These are phyloP conservation scores for Actinia tenebrosa DNA, from an alignment of 64 coral and sea anemone genomes.

Conservation along the genomic window DNA sequence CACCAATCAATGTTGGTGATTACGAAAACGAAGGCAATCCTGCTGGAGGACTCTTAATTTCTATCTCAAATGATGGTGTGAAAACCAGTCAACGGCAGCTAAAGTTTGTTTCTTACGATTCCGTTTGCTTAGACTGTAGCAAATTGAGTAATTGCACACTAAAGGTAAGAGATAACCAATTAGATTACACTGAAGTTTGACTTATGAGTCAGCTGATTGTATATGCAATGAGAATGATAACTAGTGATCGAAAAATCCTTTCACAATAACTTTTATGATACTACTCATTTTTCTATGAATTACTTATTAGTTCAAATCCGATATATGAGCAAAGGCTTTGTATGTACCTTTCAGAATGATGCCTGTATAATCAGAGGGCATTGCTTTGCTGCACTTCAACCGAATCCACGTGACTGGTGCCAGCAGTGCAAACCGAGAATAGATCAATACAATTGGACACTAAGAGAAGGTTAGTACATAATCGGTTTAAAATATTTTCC, in stretches of 20 bases:
- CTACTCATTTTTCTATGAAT: too few relatives aligned
- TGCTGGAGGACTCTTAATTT: too few relatives aligned
- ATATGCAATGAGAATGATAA: too few relatives aligned
- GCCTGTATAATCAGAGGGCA: conserved; percentile 31
- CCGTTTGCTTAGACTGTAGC: conserved; percentile 33
- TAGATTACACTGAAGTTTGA: too few relatives aligned
- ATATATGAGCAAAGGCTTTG: too few relatives aligned
- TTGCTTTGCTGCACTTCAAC: conserved; percentile 25
- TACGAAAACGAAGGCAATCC: conserved; percentile 20
- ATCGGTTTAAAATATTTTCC: too few relatives aligned
- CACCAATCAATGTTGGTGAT: conserved; percentile 13
- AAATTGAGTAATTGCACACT: conserved; percentile 13
- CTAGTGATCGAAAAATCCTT: too few relatives aligned
- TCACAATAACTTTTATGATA: too few relatives aligned
- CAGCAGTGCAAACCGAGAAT: conserved; percentile 15
- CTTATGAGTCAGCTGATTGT: too few relatives aligned
- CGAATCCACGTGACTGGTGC: conserved; percentile 36
- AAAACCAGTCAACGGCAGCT: conserved; percentile 17
- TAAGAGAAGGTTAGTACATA: conserved; percentile 21
- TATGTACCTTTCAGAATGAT: too few relatives aligned
- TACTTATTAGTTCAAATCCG: too few relatives aligned
- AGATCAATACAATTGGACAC: neutral
- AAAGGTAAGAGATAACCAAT: too few relatives aligned
- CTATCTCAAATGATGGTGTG: conserved; percentile 39
- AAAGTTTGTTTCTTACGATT: conserved; percentile 44